A percentile compares a stretch with the other conserved stretches of the same genome.
phyloP scores from a whole-genome alignment of 2,797 vertebrate species.

The Rousettus madagascariensis region DNA sequence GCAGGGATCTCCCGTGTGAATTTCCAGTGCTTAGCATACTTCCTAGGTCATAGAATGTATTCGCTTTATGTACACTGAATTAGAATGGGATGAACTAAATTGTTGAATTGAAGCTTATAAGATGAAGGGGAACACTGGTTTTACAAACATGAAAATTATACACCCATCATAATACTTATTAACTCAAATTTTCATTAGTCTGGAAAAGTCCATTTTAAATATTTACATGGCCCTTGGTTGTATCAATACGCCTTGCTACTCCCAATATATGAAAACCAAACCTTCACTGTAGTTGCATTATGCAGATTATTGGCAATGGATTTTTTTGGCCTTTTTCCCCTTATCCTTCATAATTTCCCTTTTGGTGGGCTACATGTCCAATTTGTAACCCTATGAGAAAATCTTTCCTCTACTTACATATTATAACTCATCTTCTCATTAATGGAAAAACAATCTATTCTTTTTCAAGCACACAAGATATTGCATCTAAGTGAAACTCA shows the following conservation, averaged over 20 bases:
- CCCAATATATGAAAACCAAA: not conserved
- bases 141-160: not conserved
- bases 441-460: not conserved
- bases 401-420: not conserved
- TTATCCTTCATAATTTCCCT: not conserved
- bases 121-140: not conserved
- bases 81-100: constrained; percentile 7
- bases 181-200: not conserved
- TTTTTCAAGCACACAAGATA: not conserved
- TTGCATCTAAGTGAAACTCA: constrained; percentile 32
- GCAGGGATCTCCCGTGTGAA: not conserved
- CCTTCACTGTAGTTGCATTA: not conserved
- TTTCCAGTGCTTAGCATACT: not conserved
- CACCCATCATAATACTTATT: not conserved
- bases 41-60: not conserved
- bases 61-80: not conserved
- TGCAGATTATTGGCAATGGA: not conserved
- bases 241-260: not conserved
- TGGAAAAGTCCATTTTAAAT: not conserved
- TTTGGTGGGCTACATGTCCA: not conserved
- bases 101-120: constrained; percentile 4
- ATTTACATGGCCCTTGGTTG: not conserved
- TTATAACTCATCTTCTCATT: not conserved
- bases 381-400: constrained; percentile 19
- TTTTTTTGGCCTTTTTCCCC: not conserved